Percentiles rank a stretch among this genome's conserved stretches.
These are phyloP conservation scores for Myxocyprinus asiaticus DNA, from an alignment of 2,113 vertebrate genomes.

Conservation along the genomic window DNA sequence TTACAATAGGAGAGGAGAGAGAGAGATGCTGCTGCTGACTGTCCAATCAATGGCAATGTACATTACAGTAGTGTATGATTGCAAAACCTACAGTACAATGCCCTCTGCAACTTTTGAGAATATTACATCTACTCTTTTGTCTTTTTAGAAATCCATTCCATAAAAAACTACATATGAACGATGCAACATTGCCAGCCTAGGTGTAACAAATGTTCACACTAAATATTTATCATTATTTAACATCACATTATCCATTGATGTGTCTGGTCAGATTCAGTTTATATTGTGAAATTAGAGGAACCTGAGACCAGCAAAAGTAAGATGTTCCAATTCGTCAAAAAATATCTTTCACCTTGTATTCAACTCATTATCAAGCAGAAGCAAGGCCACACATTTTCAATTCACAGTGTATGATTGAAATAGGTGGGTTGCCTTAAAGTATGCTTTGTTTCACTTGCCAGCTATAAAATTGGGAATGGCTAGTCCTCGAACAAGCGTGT, in stretches of 20 bases:
- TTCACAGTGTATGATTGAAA: slow-evolving; percentile 43
- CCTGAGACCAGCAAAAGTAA: slow-evolving; percentile 33
- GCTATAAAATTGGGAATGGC: slow-evolving; percentile 47
- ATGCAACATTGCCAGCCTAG: background rate
- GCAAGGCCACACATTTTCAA: slow-evolving; percentile 50
- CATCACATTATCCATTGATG: background rate
- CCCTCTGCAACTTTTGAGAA: too few species aligned
- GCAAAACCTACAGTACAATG: too few species aligned
- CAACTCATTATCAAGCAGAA: slow-evolving; percentile 33
- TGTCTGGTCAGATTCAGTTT: background rate
- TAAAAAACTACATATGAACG: background rate
- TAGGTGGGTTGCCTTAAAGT: slow-evolving; percentile 30
- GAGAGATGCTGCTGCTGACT: background rate
- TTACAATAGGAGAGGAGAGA: too few species aligned
- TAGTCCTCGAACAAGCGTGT: slow-evolving; percentile 49
- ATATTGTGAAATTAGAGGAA: background rate
- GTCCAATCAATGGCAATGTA: background rate
- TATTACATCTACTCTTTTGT: background rate
- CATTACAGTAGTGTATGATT: background rate
- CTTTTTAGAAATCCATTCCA: background rate
- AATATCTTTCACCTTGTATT: slow-evolving; percentile 43
- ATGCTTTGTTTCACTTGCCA: slow-evolving; percentile 49
- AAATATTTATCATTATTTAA: background rate
- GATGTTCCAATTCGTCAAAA: slow-evolving; percentile 47
- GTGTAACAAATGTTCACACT: background rate